A percentile compares a stretch with the other conserved stretches of the same genome.
Evolutionary conservation across 1,140 invertebrate species (phyloP).

Genomic region (Dreissena polymorpha): DNA sequence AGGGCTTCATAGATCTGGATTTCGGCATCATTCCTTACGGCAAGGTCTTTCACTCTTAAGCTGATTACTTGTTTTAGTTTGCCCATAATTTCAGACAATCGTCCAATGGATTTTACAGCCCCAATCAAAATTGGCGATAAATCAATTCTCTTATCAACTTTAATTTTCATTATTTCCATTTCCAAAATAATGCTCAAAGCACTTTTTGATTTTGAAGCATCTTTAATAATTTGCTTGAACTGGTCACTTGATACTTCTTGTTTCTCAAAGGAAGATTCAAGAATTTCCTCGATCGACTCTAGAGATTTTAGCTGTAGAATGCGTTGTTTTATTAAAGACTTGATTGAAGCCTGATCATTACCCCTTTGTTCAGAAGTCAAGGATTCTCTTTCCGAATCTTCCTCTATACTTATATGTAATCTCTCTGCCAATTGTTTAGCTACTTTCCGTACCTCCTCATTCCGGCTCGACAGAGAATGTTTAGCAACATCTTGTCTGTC

Average conservation of each 20-base stretch:
- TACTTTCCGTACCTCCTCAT: background rate
- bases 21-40: too few species aligned
- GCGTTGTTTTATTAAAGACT: too few species aligned
- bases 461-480: conserved; percentile 1
- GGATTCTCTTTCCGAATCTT: too few species aligned
- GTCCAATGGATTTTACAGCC: background rate
- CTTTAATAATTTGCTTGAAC: background rate
- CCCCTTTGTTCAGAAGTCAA: too few species aligned
- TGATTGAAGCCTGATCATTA: too few species aligned
- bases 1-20: too few species aligned
- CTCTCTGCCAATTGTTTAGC: conserved; percentile 9
- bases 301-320: too few species aligned
- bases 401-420: background rate
- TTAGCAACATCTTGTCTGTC: background rate
- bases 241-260: background rate
- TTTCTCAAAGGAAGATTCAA: background rate
- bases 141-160: background rate
- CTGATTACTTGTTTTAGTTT: conserved; percentile 4
- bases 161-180: background rate
- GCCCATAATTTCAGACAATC: conserved; percentile 5
- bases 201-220: background rate
- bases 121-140: conserved; percentile 3
- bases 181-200: conserved; percentile 8
- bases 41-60: background rate
- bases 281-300: too few species aligned